Evolutionary conservation across 2,113 vertebrate genomes (phyloP).

Genomic region (Mormyrus lacerda): DNA sequence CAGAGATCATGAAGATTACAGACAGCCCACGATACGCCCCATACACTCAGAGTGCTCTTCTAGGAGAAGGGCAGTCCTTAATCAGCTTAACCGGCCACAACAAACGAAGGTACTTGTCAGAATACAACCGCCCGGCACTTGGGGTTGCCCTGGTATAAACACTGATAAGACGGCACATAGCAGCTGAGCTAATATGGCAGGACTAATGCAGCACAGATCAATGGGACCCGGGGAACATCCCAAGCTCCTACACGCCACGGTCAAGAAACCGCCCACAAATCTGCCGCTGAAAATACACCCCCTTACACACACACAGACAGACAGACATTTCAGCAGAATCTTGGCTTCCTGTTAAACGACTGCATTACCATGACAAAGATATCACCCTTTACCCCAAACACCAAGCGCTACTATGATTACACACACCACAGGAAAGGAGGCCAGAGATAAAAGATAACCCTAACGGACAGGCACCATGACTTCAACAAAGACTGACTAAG

Average conservation of each 20-base stretch:
- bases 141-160: background rate
- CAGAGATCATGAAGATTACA: slow-evolving; percentile 34
- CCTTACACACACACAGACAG: background rate
- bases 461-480: background rate
- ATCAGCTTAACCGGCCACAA: slow-evolving; percentile 30
- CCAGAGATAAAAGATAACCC: slow-evolving; percentile 7
- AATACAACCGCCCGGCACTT: background rate
- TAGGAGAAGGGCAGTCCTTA: slow-evolving; percentile 25
- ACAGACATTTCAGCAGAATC: background rate
- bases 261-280: background rate
- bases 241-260: background rate
- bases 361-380: background rate
- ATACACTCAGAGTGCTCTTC: background rate
- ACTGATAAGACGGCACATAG: background rate
- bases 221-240: background rate
- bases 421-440: background rate
- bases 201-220: background rate
- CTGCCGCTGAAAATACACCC: background rate
- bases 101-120: slow-evolving; percentile 23
- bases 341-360: background rate
- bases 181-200: background rate
- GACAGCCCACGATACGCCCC: slow-evolving; percentile 6
- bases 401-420: background rate
- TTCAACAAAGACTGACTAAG: background rate
- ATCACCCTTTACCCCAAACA: background rate